These are phyloP conservation scores for Ophraella communa DNA, from an alignment of 2,888 invertebrate species.

Conservation along the genomic window DNA sequence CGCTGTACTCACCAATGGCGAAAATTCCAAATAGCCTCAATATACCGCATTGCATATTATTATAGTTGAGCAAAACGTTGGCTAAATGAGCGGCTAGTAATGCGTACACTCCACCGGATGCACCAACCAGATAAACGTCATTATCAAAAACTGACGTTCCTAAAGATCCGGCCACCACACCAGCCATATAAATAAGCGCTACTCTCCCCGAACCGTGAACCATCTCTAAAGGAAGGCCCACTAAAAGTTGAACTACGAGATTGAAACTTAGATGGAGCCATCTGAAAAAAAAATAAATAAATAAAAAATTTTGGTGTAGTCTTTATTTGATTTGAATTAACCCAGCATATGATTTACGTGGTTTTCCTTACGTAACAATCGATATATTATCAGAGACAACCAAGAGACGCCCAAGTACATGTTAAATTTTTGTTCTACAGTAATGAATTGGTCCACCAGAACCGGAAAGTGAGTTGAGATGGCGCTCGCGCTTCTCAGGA, in stretches of 20 bases:
- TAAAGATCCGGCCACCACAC: conserved; percentile 85
- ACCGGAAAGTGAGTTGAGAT: too few species aligned
- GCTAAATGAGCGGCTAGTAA: conserved; percentile 94
- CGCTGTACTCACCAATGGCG: conserved; percentile 79
- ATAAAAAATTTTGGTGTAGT: too few species aligned
- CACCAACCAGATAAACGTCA: conserved; percentile 93
- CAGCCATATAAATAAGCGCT: conserved; percentile 88
- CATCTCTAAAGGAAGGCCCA: conserved; percentile 94
- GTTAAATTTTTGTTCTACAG: too few species aligned
- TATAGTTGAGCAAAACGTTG: conserved; percentile 93
- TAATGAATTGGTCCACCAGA: too few species aligned
- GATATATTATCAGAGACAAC: too few species aligned
- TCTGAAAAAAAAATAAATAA: conserved; percentile 58
- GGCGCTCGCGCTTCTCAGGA: too few species aligned
- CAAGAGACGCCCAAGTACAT: too few species aligned
- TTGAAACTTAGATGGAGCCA: conserved; percentile 96
- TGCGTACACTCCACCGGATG: conserved; percentile 97
- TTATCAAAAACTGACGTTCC: conserved; percentile 94
- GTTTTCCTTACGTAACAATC: too few species aligned
- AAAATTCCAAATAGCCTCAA: conserved; percentile 88
- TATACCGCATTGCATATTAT: conserved; percentile 93
- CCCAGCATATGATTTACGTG: too few species aligned
- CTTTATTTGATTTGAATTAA: too few species aligned
- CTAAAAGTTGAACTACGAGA: conserved; percentile 89
- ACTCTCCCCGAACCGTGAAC: conserved; percentile 92